Evolutionary conservation across 2,888 invertebrate species (phyloP).

Genomic region (Nasonia oneida): DNA sequence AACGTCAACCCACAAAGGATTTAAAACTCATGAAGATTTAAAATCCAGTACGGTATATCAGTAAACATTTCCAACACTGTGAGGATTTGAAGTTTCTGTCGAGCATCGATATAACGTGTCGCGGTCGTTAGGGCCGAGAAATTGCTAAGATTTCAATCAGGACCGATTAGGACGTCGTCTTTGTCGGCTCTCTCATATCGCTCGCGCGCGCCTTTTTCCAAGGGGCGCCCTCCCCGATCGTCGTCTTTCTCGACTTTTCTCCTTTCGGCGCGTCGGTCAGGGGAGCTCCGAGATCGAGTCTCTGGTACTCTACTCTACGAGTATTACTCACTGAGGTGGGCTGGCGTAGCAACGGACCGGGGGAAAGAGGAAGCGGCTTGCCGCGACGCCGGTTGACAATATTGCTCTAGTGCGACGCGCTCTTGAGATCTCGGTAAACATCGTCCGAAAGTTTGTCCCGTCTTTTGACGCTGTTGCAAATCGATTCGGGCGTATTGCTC

Average conservation of each 20-base stretch:
- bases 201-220: constrained; percentile 40
- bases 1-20: too few relatives aligned
- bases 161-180: constrained; percentile 65
- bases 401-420: constrained; percentile 24
- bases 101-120: background rate
- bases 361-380: constrained; percentile 24
- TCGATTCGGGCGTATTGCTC: background rate
- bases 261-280: constrained; percentile 34
- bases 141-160: constrained; percentile 74
- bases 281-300: constrained; percentile 61
- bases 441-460: too few relatives aligned
- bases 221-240: background rate
- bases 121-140: constrained; percentile 55
- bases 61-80: too few relatives aligned
- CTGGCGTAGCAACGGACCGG: background rate
- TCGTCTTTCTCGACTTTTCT: constrained; percentile 23
- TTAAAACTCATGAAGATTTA: too few relatives aligned
- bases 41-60: too few relatives aligned
- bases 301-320: constrained; percentile 62
- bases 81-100: too few relatives aligned
- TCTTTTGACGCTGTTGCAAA: background rate
- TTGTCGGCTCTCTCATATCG: constrained; percentile 31
- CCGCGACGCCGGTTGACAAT: constrained; percentile 4
- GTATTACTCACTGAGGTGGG: constrained; percentile 30
- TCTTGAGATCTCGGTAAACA: constrained; percentile 27